Evolutionary conservation across 2,888 invertebrate species (phyloP), one percentile per base, ranked within the genome.

Genomic region (Drosophila kuntzei): DNA sequence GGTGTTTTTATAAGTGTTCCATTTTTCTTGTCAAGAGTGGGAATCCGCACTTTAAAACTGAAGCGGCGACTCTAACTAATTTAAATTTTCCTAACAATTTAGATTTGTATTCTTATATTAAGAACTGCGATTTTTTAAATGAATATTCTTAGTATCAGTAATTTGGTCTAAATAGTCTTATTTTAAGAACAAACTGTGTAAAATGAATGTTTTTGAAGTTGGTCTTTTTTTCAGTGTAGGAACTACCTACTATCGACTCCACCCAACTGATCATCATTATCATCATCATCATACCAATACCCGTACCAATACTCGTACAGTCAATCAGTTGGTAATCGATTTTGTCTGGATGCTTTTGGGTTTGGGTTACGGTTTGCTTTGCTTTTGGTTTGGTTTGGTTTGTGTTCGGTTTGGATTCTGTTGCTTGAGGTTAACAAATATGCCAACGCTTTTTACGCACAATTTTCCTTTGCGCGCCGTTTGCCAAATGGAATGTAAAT

Each of bases 371-470:
- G 37, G 69, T 57, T 57, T 64, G 44, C 58, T 59, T 53, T 60
- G 36, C 54, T 61, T 49, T 58, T 61, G 44, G 44, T 47, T 51
- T 34, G 53, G 37, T 20, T 37, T 29, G 14, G 71, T 20, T 41
- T 20, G 64, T n/a, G 46, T 61, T 53, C 20, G 16, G 60, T 50
- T 36, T 37, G 58, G 61, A 27, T 47, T 51, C 59, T 85, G 76
- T 88, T 87, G 89, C 89, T 86, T 88, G 84, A 86, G 89, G 85
- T 86, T 84, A 88, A 87, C 85, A 86, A 86, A 86, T 88, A 86
- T 87, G 87, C 70, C 71, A 63, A 70, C 57, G 77, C 83, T 85
- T 88, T 86, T 88, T 87, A 86, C 85, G 85, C 85, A 86, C 89
- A 87, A 86, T 86, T 86, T 84, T 88, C 87, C 87, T 84, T 88